A percentile compares a stretch with the other conserved stretches of the same genome.
phyloP scores from a whole-genome alignment of 1,140 invertebrate species.

The Megalonaias nervosa region DNA sequence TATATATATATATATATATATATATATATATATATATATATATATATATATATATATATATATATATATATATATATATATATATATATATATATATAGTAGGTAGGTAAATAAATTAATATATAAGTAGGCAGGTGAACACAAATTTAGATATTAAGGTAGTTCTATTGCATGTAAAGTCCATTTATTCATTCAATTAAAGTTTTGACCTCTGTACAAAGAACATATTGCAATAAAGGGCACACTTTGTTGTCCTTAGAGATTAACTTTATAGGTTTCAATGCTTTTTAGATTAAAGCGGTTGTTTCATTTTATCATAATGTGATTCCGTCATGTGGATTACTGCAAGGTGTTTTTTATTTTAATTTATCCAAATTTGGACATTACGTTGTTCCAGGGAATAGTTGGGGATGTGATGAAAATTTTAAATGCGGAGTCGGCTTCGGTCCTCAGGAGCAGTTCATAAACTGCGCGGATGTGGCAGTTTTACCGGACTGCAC shows the following conservation, averaged over 20 bases:
- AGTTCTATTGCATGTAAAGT: neutral
- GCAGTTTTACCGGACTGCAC: constrained; percentile 65
- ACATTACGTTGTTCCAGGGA: constrained; percentile 26
- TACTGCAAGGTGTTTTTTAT: neutral
- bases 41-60: no score
- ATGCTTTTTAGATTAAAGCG: neutral
- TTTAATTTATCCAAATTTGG: neutral
- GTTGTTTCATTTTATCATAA: neutral
- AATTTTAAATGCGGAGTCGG: constrained; percentile 45
- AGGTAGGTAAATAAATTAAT: neutral
- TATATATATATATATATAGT: neutral
- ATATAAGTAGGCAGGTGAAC: neutral
- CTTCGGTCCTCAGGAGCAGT: constrained; percentile 75
- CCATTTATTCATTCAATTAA: neutral
- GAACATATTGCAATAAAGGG: no score
- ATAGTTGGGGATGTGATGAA: constrained; percentile 43
- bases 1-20: no score
- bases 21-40: neutral
- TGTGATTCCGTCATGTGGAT: neutral
- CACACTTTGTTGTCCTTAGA: no score
- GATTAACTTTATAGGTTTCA: neutral
- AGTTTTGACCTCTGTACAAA: neutral
- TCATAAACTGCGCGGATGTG: constrained; percentile 80
- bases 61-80: no score
- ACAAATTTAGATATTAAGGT: neutral